Percentiles rank a stretch among this genome's conserved stretches.
These are phyloP conservation scores for Echinometra lucunter DNA, from an alignment of 53 echinoderm and acorn worm genomes.

Conservation along the genomic window DNA sequence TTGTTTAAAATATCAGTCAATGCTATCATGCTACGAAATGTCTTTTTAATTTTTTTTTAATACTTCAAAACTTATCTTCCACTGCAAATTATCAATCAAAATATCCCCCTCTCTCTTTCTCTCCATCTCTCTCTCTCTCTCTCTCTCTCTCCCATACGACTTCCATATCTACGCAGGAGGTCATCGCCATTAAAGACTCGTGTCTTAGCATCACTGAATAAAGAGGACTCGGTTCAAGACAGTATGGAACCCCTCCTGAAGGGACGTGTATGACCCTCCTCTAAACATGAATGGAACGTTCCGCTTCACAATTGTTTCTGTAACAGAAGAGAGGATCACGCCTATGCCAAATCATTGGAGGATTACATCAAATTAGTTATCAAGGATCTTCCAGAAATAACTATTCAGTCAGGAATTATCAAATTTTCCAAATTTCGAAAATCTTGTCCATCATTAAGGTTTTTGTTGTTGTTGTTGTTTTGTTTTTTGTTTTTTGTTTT, in stretches of 20 bases:
- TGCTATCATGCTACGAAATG: too few relatives aligned
- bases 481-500: too few relatives aligned
- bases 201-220: slow-evolving; percentile 38
- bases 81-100: too few relatives aligned
- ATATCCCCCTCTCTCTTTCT: too few relatives aligned
- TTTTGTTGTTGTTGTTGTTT: too few relatives aligned
- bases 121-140: too few relatives aligned
- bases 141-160: too few relatives aligned
- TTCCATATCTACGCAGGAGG: not conserved
- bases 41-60: too few relatives aligned
- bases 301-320: too few relatives aligned
- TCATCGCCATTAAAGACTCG: not conserved
- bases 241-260: slow-evolving; percentile 65
- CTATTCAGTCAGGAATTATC: not conserved
- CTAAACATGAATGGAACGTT: slow-evolving; percentile 27
- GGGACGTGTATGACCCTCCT: slow-evolving; percentile 31
- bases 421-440: not conserved
- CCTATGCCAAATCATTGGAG: not conserved
- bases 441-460: not conserved
- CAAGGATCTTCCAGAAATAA: not conserved
- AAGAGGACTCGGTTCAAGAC: slow-evolving; percentile 44
- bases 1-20: too few relatives aligned
- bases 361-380: not conserved
- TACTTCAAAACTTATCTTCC: too few relatives aligned
- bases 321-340: too few relatives aligned